Evolutionary conservation across 2,888 invertebrate species (phyloP).

Genomic region (Ochropleura leucogaster): DNA sequence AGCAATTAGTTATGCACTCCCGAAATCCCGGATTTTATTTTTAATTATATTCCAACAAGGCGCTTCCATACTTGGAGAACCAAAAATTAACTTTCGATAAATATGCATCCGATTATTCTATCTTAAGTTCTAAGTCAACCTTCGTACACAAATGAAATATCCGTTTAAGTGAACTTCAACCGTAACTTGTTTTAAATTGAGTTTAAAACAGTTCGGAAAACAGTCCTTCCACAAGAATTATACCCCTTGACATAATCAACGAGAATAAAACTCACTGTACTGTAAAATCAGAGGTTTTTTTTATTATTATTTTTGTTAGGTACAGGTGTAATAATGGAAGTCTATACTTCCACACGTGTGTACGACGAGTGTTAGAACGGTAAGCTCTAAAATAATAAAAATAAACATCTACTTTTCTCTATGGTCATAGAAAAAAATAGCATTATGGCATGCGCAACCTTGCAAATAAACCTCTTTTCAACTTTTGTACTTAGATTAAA

Average conservation of each 20-base stretch:
- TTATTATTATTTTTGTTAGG: too few species aligned
- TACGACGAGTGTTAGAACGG: not conserved
- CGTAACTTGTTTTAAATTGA: not conserved
- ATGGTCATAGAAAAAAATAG: slow-evolving; percentile 58
- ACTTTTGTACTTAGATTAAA: slow-evolving; percentile 54
- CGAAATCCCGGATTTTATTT: too few species aligned
- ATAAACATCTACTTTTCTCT: slow-evolving; percentile 49
- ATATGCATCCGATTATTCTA: too few species aligned
- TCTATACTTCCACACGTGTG: too few species aligned
- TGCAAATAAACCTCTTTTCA: slow-evolving; percentile 35
- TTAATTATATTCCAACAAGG: too few species aligned
- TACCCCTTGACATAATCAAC: too few species aligned
- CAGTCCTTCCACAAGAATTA: not conserved
- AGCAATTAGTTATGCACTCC: too few species aligned
- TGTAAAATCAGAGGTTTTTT: not conserved
- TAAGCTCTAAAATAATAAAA: slow-evolving; percentile 9
- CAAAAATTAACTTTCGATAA: too few species aligned
- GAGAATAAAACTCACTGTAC: not conserved
- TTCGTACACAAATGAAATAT: not conserved
- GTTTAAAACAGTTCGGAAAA: not conserved
- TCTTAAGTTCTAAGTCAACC: not conserved
- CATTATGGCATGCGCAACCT: slow-evolving; percentile 29
- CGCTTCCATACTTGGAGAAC: too few species aligned
- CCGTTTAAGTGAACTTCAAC: not conserved
- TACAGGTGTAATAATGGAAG: not conserved